phyloP scores from a whole-genome alignment of 2,113 vertebrate genomes.

The Propithecus coquereli region DNA sequence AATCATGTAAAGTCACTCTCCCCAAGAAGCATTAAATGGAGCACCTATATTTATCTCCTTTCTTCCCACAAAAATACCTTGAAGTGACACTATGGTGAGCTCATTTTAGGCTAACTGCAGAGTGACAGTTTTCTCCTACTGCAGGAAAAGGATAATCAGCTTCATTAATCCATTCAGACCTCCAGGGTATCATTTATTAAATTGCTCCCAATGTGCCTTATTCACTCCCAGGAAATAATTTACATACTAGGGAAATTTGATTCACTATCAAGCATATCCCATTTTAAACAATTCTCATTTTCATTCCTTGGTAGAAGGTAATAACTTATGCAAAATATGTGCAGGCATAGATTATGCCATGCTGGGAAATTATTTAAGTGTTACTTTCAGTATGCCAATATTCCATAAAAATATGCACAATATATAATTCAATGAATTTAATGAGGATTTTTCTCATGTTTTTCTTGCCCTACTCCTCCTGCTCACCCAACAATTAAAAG shows the following conservation, averaged over 20 bases:
- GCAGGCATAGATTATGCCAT: conserved; percentile 55
- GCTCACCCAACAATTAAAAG: not conserved
- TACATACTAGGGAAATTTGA: conserved; percentile 68
- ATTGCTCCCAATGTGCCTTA: conserved; percentile 73
- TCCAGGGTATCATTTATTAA: conserved; percentile 77
- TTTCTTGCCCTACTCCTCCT: not conserved
- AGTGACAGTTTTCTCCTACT: conserved; percentile 72
- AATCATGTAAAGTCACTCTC: conserved; percentile 30
- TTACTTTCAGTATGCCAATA: conserved; percentile 51
- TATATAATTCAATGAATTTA: conserved; percentile 37
- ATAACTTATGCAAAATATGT: conserved; percentile 74
- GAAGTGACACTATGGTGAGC: conserved; percentile 54
- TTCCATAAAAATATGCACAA: conserved; percentile 40
- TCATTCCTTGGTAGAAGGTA: conserved; percentile 63
- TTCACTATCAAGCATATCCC: conserved; percentile 72
- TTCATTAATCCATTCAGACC: conserved; percentile 76
- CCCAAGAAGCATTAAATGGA: conserved; percentile 57
- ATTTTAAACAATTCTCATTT: conserved; percentile 76
- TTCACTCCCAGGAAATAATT: conserved; percentile 76
- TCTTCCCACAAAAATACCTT: conserved; percentile 56
- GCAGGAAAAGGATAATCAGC: conserved; percentile 67
- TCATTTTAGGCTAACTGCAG: conserved; percentile 61
- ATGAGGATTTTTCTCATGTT: not conserved
- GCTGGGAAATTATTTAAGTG: conserved; percentile 67
- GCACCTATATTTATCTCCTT: conserved; percentile 62